These are phyloP conservation scores for Oreochromis grahami DNA, from an alignment of 2,797 vertebrate species.

Conservation along the genomic window DNA sequence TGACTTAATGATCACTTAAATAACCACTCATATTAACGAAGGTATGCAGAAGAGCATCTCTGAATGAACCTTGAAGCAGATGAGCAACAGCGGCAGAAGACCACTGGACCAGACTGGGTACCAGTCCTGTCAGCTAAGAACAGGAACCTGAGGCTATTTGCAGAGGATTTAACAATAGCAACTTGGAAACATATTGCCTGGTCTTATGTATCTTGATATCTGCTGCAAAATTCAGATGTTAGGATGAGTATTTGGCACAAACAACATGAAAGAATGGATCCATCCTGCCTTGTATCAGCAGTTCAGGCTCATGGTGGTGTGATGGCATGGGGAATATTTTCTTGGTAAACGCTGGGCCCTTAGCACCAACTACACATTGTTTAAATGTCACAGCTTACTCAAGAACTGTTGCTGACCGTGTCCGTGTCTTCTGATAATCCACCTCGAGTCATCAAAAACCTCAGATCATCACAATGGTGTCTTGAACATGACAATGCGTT, in stretches of 20 bases:
- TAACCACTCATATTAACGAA: background rate
- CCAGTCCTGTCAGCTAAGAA: background rate
- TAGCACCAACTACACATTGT: background rate
- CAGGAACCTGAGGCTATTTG: background rate
- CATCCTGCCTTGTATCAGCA: background rate
- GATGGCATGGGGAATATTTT: background rate
- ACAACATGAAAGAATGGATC: background rate
- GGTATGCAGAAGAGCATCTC: background rate
- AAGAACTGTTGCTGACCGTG: background rate
- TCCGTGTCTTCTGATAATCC: background rate
- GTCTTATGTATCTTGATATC: background rate
- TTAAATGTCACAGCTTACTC: background rate
- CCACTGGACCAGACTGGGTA: background rate
- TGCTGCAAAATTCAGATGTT: background rate
- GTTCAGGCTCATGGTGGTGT: background rate
- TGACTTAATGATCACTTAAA: background rate
- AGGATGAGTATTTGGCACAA: background rate
- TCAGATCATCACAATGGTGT: background rate
- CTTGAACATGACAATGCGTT: background rate
- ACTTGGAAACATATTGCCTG: background rate
- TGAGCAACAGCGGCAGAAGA: background rate
- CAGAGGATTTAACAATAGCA: background rate
- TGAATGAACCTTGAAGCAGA: background rate
- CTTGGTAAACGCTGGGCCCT: background rate
- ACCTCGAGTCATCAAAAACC: background rate